Percentiles rank a stretch among this genome's conserved stretches.
Conservation (phyloP, 1,140 invertebrate genomes). For the Acromyrmex charruanus region DNA sequence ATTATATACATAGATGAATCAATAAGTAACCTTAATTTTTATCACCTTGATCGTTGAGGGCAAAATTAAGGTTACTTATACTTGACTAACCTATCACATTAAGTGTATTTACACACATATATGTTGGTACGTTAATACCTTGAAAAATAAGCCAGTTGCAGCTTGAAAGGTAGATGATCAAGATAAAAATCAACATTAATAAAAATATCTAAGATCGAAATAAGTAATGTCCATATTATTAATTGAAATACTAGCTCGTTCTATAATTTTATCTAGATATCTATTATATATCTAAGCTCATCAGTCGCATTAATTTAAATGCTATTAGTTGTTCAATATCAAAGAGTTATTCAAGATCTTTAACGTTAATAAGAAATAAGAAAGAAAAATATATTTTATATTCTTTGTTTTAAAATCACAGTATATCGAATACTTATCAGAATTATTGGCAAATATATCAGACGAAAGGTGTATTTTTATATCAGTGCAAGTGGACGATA, state of each 20-base stretch:
- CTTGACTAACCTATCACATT: no score
- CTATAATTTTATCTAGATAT: background rate
- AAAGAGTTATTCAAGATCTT: background rate
- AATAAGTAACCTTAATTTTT: no score
- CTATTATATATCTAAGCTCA: background rate
- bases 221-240: background rate
- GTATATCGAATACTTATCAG: conserved; percentile 12
- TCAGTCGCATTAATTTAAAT: conserved; percentile 22
- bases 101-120: background rate
- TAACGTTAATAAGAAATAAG: conserved; percentile 17
- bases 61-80: no score
- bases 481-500: conserved; percentile 11
- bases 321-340: background rate
- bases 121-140: background rate
- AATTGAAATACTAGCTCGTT: background rate
- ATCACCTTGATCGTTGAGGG: no score
- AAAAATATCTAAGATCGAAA: background rate
- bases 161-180: background rate
- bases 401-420: conserved; percentile 12
- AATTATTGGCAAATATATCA: background rate
- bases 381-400: background rate
- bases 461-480: background rate
- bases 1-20: no score
- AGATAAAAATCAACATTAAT: conserved; percentile 21
- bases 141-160: background rate